phyloP scores from a whole-genome alignment of 2,888 invertebrate genomes.

The Craniophora ligustri region DNA sequence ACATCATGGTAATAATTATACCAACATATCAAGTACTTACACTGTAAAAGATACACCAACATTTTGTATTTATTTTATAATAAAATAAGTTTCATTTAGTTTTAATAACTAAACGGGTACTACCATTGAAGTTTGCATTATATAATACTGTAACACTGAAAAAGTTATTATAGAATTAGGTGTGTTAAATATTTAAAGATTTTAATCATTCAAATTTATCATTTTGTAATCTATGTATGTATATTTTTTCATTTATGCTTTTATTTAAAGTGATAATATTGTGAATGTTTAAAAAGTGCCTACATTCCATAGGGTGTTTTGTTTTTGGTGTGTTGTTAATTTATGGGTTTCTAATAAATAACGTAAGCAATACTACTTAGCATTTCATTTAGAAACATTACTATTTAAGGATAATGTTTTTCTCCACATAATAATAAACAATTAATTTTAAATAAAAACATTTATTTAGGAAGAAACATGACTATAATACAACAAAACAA shows the following conservation, averaged over 20 bases:
- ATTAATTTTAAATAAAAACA: constrained; percentile 47
- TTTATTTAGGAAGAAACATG: constrained; percentile 72
- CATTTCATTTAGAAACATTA: constrained; percentile 37
- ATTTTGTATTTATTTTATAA: constrained; percentile 38
- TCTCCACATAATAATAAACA: too few species aligned
- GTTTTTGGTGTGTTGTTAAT: constrained; percentile 67
- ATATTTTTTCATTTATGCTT: constrained; percentile 31
- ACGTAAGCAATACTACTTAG: constrained; percentile 46
- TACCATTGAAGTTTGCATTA: constrained; percentile 33
- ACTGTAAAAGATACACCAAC: constrained; percentile 29
- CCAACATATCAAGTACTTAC: constrained; percentile 53
- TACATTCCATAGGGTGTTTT: constrained; percentile 82
- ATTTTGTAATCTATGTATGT: constrained; percentile 27
- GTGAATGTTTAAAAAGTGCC: constrained; percentile 74
- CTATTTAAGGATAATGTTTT: neutral
- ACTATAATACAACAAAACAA: constrained; percentile 82
- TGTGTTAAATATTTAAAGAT: constrained; percentile 38
- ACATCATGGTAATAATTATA: constrained; percentile 49
- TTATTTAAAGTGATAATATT: constrained; percentile 33
- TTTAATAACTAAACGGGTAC: constrained; percentile 37
- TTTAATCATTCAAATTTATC: constrained; percentile 28
- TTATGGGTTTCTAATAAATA: constrained; percentile 70
- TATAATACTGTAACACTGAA: constrained; percentile 26
- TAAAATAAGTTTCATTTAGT: constrained; percentile 18
- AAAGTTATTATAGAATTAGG: constrained; percentile 36